A percentile compares a stretch with the other conserved stretches of the same genome.
Conservation (phyloP, 2,113 vertebrate genomes). For the Rafetus swinhoei region DNA sequence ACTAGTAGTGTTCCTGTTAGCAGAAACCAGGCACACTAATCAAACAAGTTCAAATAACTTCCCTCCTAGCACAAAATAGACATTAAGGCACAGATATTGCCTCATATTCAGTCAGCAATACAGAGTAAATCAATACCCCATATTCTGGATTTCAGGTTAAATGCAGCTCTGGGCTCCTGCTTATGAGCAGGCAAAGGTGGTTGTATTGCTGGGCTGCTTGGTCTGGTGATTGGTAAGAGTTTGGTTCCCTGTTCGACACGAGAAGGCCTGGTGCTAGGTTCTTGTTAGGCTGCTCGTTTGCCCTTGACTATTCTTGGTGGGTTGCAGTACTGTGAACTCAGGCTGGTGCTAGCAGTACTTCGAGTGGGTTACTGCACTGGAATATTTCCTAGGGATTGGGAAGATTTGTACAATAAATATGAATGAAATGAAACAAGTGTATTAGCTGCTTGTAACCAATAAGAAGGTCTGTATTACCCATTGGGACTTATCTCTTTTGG, state of each 20-base stretch:
- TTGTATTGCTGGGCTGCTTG: slow-evolving; percentile 22
- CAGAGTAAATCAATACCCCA: slow-evolving; percentile 55
- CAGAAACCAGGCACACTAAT: slow-evolving; percentile 26
- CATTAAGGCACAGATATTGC: slow-evolving; percentile 53
- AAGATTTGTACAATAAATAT: not conserved
- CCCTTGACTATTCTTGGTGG: not conserved
- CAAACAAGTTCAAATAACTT: slow-evolving; percentile 64
- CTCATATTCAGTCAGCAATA: slow-evolving; percentile 62
- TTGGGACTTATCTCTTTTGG: fast-evolving
- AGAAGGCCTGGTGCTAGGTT: not conserved
- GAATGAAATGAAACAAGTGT: not conserved
- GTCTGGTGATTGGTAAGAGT: slow-evolving; percentile 14
- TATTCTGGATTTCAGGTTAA: slow-evolving; percentile 56
- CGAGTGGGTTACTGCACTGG: not conserved
- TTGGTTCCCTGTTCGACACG: not conserved
- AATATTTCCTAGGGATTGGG: not conserved
- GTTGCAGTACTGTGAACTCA: not conserved
- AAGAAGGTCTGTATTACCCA: not conserved
- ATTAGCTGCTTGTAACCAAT: fast-evolving
- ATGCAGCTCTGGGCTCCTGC: slow-evolving; percentile 32
- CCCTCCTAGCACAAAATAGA: slow-evolving; percentile 60
- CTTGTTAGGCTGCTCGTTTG: not conserved
- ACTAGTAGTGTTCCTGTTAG: slow-evolving; percentile 18
- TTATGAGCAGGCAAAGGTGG: slow-evolving; percentile 58
- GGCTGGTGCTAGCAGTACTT: not conserved